Evolutionary conservation across 2,888 invertebrate species (phyloP).

Genomic region (Uropetala carovei): DNA sequence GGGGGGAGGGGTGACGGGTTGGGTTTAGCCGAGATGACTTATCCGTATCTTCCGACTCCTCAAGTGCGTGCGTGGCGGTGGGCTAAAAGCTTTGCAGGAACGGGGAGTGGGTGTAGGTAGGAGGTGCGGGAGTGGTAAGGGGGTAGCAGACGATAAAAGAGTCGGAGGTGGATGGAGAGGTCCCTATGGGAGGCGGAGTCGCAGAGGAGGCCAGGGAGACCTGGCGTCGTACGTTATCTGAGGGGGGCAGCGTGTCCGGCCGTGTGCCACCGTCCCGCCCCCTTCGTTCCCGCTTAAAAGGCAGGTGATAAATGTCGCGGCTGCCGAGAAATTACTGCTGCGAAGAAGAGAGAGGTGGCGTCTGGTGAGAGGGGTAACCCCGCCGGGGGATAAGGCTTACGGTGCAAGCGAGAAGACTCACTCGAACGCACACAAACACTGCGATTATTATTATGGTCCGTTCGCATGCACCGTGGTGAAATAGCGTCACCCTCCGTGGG

Average conservation of each 20-base stretch:
- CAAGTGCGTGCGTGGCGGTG: not conserved
- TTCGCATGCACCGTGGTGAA: constrained; percentile 25
- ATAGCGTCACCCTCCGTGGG: too few relatives aligned
- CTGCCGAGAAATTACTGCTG: constrained; percentile 8
- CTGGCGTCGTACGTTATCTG: not conserved
- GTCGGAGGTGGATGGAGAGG: too few relatives aligned
- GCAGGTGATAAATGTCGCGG: not conserved
- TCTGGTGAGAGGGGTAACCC: too few relatives aligned
- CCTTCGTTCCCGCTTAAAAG: not conserved
- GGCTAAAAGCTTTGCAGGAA: not conserved
- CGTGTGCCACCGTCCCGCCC: not conserved
- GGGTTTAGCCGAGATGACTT: not conserved
- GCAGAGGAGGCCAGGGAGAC: too few relatives aligned
- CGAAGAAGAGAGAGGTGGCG: not conserved
- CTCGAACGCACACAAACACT: constrained; percentile 4
- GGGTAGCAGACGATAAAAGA: not conserved
- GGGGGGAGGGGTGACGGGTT: not conserved
- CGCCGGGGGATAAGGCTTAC: too few relatives aligned
- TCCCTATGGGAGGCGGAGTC: too few relatives aligned
- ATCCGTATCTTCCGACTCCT: not conserved
- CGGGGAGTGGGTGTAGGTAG: not conserved
- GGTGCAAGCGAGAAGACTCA: too few relatives aligned
- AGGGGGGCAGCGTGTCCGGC: not conserved
- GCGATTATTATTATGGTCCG: constrained; percentile 33
- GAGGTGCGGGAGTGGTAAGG: not conserved